Conservation (phyloP, 1,140 invertebrate species). For the Ostrea denselamellosa region DNA sequence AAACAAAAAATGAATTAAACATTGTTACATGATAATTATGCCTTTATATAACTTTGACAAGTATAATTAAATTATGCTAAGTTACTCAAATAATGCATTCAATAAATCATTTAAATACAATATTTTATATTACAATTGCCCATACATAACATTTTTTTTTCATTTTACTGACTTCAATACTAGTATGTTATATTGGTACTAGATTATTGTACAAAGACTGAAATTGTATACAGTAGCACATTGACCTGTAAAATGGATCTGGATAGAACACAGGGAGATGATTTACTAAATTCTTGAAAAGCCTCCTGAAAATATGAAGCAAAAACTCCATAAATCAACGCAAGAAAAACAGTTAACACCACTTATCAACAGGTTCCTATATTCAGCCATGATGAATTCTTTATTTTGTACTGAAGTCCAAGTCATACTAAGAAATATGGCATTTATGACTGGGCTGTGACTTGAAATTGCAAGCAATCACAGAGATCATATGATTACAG, state of each 20-base stretch:
- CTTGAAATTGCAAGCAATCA: no score
- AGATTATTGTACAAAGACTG: no score
- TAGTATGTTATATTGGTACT: neutral
- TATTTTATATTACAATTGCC: neutral
- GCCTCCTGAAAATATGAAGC: conserved; percentile 86
- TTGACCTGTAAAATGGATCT: conserved; percentile 91
- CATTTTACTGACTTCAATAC: neutral
- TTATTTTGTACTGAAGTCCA: no score
- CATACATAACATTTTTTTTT: neutral
- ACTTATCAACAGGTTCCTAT: no score
- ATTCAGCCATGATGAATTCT: no score
- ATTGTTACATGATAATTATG: neutral
- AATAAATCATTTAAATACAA: neutral
- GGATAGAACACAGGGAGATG: conserved; percentile 94
- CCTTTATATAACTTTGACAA: neutral
- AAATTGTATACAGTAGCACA: neutral
- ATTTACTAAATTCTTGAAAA: conserved; percentile 94
- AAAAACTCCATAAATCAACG: neutral
- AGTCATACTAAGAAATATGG: no score
- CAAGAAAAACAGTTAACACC: no score
- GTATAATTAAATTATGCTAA: neutral
- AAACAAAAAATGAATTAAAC: no score
- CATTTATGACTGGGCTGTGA: no score
- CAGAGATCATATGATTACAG: no score
- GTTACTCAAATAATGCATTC: neutral